Evolutionary conservation across 2,888 invertebrate species (phyloP), one percentile per base, ranked within the genome.

Genomic region (Patella ulyssiponensis): DNA sequence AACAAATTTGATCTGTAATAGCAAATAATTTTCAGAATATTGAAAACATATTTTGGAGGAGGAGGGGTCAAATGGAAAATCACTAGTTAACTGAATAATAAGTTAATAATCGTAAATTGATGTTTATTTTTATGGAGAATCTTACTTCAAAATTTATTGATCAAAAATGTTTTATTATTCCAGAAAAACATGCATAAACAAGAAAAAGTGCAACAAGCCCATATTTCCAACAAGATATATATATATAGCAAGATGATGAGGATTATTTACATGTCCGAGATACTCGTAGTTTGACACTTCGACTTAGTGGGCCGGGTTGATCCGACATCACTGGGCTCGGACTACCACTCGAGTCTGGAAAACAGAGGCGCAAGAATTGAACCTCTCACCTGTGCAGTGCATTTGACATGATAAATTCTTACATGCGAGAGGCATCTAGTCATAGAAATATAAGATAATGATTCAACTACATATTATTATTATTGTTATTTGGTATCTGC

Each of bases 321-420:
- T 88, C 89, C 23, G 87, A 83, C 78, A 87, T 83, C 74, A 88
- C 86, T 54, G 89, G 88, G 80, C 89, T 89, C 71, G 88, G 86
- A 82, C 86, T 88, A 75, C 88, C 88, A 81, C 87, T 87, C 80
- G 89, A 88, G 85, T 89, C 89, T 89, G 88, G 80, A 89, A 89
- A 81, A 82, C 82, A 82, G 76, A 77, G 76, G 64, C 20, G 20
- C 20, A 23, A 64, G 23, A 64, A 64, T 64, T 64, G 20, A 64
- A 64, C 64, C 64, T 64, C 23, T 20, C 20, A 20, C 20, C 23
- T 64, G 64, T 64, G 64, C 64, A 23, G 64, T 64, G 64, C 20
- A 44, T 44, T 44, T 44, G 44, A 9, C 44, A 44, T 44, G 44
- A 44, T 44, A 44, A 44, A 44, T 44, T 44, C 44, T 44, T 44